Percentiles rank a stretch among this genome's conserved stretches.
phyloP scores from a whole-genome alignment of 2,797 vertebrate genomes.

The Arctocebus calabarensis region DNA sequence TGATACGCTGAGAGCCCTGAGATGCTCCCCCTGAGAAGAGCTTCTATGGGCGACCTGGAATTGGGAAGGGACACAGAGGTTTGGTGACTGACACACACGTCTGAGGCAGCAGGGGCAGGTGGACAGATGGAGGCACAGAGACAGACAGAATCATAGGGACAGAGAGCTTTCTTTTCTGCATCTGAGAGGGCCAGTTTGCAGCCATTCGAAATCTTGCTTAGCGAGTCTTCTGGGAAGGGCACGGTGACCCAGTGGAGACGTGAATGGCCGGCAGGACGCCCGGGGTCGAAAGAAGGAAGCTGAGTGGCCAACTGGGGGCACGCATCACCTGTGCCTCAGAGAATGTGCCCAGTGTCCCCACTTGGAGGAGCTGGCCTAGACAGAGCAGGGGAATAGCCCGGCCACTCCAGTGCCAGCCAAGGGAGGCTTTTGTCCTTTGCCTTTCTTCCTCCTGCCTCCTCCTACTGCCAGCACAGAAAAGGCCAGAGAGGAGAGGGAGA shows the following conservation, averaged over 20 bases:
- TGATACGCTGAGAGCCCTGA: fast-evolving
- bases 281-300: neutral
- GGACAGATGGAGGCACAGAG: fast-evolving
- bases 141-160: neutral
- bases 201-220: neutral
- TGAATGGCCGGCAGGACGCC: fast-evolving
- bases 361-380: neutral
- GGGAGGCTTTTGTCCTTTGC: neutral
- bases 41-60: neutral
- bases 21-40: neutral
- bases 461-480: no score
- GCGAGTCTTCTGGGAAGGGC: neutral
- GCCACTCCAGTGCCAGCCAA: neutral
- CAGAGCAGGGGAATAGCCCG: fast-evolving
- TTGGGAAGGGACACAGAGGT: fast-evolving
- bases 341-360: neutral
- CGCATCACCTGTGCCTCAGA: fast-evolving
- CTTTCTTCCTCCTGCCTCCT: neutral
- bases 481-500: neutral
- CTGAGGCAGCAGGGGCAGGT: neutral
- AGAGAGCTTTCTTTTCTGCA: neutral
- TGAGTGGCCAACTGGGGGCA: neutral
- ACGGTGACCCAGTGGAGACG: neutral
- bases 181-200: neutral
- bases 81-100: neutral